Base-by-base conservation (phyloP, 1,140 invertebrate genomes). In the Nomia melanderi region DNA sequence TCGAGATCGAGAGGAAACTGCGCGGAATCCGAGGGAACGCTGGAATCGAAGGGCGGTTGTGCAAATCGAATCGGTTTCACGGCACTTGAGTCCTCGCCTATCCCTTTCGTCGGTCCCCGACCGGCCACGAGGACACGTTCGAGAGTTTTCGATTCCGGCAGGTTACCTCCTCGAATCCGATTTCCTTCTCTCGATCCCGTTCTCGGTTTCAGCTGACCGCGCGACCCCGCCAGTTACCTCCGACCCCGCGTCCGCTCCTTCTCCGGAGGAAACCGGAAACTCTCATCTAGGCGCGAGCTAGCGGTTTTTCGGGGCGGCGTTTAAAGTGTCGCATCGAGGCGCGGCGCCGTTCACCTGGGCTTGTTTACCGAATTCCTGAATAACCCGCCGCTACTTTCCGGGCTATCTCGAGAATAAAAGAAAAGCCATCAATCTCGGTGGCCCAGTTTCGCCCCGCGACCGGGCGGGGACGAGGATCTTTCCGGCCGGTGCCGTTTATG, bases 301-400 rank as follows among this genome's bases (percentile, higher is more conserved):
- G 33, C 8, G 33, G 33, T 8, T 11, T 41, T 11, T 5, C 39
- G 39, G n/a, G n/a, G n/a, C n/a, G n/a, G n/a, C n/a, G n/a, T n/a
- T n/a, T n/a, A n/a, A n/a, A n/a, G n/a, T n/a, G n/a, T n/a, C n/a
- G n/a, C n/a, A n/a, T n/a, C 47, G 47, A 5, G 65, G 17, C 50
- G n/a, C n/a, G n/a, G 33, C 31, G 3, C 8, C 36, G 39, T 78
- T 78, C 59, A 82, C 65, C 71, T 75, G 80, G 44, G 12, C 29
- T 63, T 72, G 64, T 84, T 84, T 77, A 72, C 57, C 53, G 80
- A 83, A 84, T 84, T 84, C 80, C 79, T 79, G 77, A 84, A 80
- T 73, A 33, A 74, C 47, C 56, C 47, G 17, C 44, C 23, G 11
- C 14, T n/a, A n/a, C 23, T 79, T 84, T 78, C 44, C 71, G 62